Base-by-base conservation (phyloP, 2,797 vertebrate species). In the Kryptopterus vitreolus region DNA sequence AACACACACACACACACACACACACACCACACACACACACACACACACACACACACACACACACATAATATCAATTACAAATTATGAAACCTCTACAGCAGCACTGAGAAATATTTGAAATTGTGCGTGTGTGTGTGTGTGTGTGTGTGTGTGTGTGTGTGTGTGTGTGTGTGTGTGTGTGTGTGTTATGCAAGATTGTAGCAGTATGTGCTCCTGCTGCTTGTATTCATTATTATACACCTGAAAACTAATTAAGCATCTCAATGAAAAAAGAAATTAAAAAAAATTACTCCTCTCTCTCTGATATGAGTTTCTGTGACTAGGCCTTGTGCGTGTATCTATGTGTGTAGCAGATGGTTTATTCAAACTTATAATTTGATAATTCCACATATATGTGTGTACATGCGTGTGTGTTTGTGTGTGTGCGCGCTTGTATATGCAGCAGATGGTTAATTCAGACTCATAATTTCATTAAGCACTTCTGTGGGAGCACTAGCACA, bases 401-500 rank as follows among this genome's bases (percentile, higher is more conserved):
- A 2, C 33, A 11, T 43, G 35, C 46, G 65, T 63, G 77, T 74
- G 85, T 87, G 82, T 76, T 87, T 91, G 89, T 91, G 89, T 90
- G 89, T 87, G 85, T 83, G 71, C 89, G 85, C 83, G 91, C 89
- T 91, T 90, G 89, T 85, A 88, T 88, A 75, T 50, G 86, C 88
- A 87, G 91, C 92, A 93, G 92, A 93, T 93, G 92, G 91, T 88
- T 88, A 87, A 88, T 92, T 93, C 88, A 91, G 87, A 91, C 88
- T 92, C 90, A 91, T 92, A 90, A 91, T 91, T 88, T 88, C 86
- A 89, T 91, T 92, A 90, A 92, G 89, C 84, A 89, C 80, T 59
- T 81, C 80, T 71, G 31, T 70, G 57, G 74, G 55, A 71, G 57
- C 74, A 55, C 65, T 50, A 71, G 58, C 74, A 77, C 74, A 81